Base-by-base conservation (phyloP, 1,140 invertebrate genomes). In the Pissodes strobi region DNA sequence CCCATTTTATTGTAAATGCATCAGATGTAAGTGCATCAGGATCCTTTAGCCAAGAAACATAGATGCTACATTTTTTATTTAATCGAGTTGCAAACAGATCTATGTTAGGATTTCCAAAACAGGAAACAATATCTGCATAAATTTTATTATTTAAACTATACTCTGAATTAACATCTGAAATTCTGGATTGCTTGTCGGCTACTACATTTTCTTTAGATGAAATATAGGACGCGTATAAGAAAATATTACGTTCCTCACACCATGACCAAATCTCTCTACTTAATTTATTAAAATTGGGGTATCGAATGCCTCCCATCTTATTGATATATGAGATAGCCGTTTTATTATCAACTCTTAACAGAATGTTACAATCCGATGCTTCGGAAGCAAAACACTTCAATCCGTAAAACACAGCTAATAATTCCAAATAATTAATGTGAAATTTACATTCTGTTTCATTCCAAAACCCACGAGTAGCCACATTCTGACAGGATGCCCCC, bases 1-100 rank as follows among this genome's bases (percentile, higher is more conserved):
- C 30, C 30, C 30, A 34, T 34, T 34, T 34, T 34, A 34, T 6
- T 6, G 30, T 34, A 34, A 34, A 34, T 8, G 30, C 30, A 34
- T 34, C 30, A 8, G 30, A 34, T 34, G 30, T 2, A 6, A 43
- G 23, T 1, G 66, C 62, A 15, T 69, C 55, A 12, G 68, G 52
- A 39, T 73, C 71, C 18, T 30, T 39, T 0, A 46, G 23, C 67
- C 69, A 67, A 12, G 72, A 74, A 43, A 62, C 59, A 41, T 43
- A 62, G 56, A 19, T 55, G 43, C 64, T 12, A 59, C 67, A 70
- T 67, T 76, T 75, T n/a, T 8, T 62, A 66, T 75, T 75, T 45
- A 21, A 17, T 49, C 62, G 56, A 51, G 46, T 45, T 18, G 72
- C 71, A 45, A 70, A 72, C 9, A 74, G 23, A 65, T 72, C 71